phyloP scores from a whole-genome alignment of 1,140 invertebrate genomes.

The Rhopalosiphum maidis region DNA sequence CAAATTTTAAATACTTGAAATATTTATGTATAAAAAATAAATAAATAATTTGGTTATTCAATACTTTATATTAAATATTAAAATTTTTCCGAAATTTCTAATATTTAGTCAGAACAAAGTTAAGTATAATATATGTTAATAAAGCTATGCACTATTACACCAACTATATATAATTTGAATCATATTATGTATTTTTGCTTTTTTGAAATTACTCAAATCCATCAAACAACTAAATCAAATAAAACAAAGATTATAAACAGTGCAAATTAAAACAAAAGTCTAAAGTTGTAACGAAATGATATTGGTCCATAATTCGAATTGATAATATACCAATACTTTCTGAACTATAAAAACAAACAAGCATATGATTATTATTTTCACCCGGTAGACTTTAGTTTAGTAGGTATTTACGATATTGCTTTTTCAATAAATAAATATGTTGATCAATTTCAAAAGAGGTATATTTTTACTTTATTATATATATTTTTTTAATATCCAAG shows the following conservation, averaged over 20 bases:
- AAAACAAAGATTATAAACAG: not conserved
- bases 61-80: too few species aligned
- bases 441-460: not conserved
- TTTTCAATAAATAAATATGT: not conserved
- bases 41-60: too few species aligned
- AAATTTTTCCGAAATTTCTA: too few species aligned
- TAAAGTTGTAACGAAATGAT: not conserved
- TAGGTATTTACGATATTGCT: not conserved
- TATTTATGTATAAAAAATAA: too few species aligned
- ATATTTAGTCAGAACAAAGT: too few species aligned
- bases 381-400: not conserved
- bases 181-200: not conserved
- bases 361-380: not conserved
- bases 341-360: not conserved
- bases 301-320: not conserved
- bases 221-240: not conserved
- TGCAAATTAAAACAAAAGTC: not conserved
- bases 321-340: not conserved
- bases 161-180: too few species aligned
- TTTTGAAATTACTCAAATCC: not conserved
- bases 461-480: not conserved
- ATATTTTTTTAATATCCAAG: slow-evolving; percentile 8
- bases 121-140: too few species aligned
- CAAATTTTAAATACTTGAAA: too few species aligned
- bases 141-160: too few species aligned